Evolutionary conservation across 1,140 invertebrate species (phyloP).

Genomic region (Berghia stephanieae): DNA sequence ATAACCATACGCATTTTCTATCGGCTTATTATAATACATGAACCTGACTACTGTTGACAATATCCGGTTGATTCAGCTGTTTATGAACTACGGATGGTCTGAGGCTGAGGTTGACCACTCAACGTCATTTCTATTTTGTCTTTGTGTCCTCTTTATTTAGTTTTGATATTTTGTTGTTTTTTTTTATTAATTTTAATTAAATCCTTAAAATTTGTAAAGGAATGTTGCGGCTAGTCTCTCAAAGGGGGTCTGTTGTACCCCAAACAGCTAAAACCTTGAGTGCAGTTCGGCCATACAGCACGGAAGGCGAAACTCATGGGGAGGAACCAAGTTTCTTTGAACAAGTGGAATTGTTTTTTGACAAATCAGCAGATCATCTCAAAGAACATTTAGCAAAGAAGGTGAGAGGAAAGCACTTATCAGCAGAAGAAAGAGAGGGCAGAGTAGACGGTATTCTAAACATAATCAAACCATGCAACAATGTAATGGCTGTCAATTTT

Average conservation of each 20-base stretch:
- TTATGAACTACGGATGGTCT: too few relatives aligned
- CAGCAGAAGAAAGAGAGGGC: slow-evolving; percentile 86
- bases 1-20: too few relatives aligned
- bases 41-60: too few relatives aligned
- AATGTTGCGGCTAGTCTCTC: neutral
- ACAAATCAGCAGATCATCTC: slow-evolving; percentile 73
- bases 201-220: too few relatives aligned
- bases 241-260: neutral
- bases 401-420: slow-evolving; percentile 73
- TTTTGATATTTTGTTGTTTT: too few relatives aligned
- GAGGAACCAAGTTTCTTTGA: slow-evolving; percentile 47
- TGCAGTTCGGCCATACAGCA: neutral
- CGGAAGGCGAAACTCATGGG: neutral
- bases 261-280: neutral
- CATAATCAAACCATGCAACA: slow-evolving; percentile 93
- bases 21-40: too few relatives aligned
- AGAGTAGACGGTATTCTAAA: slow-evolving; percentile 90
- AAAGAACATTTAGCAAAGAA: slow-evolving; percentile 91
- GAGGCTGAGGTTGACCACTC: too few relatives aligned
- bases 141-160: too few relatives aligned
- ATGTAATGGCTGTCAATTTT: slow-evolving; percentile 92
- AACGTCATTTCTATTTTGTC: too few relatives aligned
- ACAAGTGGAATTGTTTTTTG: slow-evolving; percentile 63
- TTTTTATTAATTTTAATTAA: too few relatives aligned
- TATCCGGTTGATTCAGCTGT: too few relatives aligned